These are phyloP conservation scores for Chrysodeixis includens DNA, from an alignment of 2,888 invertebrate species.

Conservation along the genomic window DNA sequence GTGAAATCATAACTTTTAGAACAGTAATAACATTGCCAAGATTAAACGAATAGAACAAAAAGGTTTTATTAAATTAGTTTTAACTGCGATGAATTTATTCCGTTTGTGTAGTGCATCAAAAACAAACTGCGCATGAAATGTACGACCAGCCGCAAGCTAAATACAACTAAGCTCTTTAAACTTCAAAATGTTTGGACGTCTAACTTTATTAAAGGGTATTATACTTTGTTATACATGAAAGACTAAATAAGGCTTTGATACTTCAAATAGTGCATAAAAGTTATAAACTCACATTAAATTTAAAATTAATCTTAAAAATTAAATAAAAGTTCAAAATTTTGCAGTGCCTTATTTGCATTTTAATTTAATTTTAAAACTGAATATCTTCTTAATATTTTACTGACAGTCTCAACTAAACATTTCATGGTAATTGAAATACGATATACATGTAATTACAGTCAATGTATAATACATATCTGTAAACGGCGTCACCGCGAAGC, in stretches of 20 bases:
- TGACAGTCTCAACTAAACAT: too few species aligned
- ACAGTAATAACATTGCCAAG: neutral
- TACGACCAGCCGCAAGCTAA: slow-evolving; percentile 62
- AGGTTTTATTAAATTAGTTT: neutral
- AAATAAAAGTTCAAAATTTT: too few species aligned
- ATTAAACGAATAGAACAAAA: neutral
- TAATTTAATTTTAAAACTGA: too few species aligned
- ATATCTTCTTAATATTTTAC: too few species aligned
- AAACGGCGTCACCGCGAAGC: neutral
- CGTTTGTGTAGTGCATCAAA: neutral
- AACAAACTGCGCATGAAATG: slow-evolving; percentile 28
- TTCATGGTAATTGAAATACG: too few species aligned
- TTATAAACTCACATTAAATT: neutral
- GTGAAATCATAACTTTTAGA: neutral
- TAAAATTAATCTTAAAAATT: too few species aligned
- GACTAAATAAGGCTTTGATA: slow-evolving; percentile 61
- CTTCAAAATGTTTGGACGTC: slow-evolving; percentile 65
- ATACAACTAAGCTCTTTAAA: slow-evolving; percentile 69
- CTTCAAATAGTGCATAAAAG: slow-evolving; percentile 22
- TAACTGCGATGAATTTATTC: neutral
- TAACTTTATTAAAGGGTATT: slow-evolving; percentile 68
- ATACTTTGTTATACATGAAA: slow-evolving; percentile 68
- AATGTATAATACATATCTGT: too few species aligned
- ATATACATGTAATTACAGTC: too few species aligned
- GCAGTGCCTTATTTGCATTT: too few species aligned